A percentile compares a stretch with the other conserved stretches of the same genome.
Conservation (phyloP, 2,797 vertebrate species). For the Cryptoprocta ferox region DNA sequence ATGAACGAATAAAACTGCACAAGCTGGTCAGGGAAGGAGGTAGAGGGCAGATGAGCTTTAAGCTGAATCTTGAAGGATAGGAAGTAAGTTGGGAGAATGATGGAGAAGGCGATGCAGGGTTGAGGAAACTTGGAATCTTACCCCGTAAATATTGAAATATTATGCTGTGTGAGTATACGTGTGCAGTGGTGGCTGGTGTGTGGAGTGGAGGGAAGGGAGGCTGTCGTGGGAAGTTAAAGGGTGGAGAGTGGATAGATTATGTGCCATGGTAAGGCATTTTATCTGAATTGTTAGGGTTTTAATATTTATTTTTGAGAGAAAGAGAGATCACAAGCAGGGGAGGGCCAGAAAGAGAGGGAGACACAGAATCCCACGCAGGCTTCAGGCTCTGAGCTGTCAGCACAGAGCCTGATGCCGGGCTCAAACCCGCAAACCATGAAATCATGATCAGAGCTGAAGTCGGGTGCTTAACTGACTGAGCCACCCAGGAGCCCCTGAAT, state of each 20-base stretch:
- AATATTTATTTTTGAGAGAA: not conserved
- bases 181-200: not conserved
- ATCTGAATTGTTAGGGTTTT: not conserved
- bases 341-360: no score
- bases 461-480: no score
- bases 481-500: no score
- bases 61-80: not conserved
- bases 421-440: no score
- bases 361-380: no score
- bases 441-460: no score
- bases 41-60: not conserved
- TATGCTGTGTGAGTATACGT: not conserved
- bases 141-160: not conserved
- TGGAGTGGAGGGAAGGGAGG: not conserved
- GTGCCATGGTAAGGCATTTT: not conserved
- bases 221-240: not conserved
- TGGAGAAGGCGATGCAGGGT: not conserved
- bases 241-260: not conserved
- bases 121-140: not conserved
- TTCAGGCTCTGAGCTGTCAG: no score
- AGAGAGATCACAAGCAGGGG: no score
- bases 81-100: not conserved
- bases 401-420: no score
- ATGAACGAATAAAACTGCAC: not conserved
- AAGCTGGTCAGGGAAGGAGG: not conserved